Percentiles rank a stretch among this genome's conserved stretches.
Conservation (phyloP, 2,888 invertebrate species). For the Pandemis cinnamomeana region DNA sequence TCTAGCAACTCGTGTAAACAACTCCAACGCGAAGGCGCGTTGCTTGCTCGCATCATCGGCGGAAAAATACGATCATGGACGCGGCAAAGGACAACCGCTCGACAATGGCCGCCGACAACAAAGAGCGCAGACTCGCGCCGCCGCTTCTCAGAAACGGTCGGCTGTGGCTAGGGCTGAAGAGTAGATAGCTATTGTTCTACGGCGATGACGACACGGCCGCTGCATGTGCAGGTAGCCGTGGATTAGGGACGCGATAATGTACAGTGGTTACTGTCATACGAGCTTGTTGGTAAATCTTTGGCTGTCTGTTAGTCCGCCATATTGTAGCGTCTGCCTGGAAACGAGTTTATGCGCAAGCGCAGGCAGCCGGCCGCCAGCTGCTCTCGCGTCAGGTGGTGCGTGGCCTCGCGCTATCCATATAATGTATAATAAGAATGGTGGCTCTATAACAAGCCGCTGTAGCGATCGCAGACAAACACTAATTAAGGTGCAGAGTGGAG, state of each 20-base stretch:
- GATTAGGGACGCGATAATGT: slow-evolving; percentile 31
- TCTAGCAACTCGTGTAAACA: slow-evolving; percentile 62
- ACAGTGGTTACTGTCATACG: slow-evolving; percentile 16
- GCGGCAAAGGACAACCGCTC: slow-evolving; percentile 66
- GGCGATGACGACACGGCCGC: slow-evolving; percentile 43
- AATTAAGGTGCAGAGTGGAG: slow-evolving; percentile 60
- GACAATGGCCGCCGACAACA: slow-evolving; percentile 52
- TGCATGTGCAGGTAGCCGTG: slow-evolving; percentile 35
- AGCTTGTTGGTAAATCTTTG: slow-evolving; percentile 40
- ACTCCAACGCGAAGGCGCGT: slow-evolving; percentile 58
- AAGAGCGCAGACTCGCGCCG: slow-evolving; percentile 55
- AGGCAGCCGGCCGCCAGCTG: slow-evolving; percentile 79
- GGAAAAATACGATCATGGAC: slow-evolving; percentile 74
- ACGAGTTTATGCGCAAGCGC: slow-evolving; percentile 76
- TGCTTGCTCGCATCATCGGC: slow-evolving; percentile 58
- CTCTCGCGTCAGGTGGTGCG: slow-evolving; percentile 78
- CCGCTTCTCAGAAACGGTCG: slow-evolving; percentile 60
- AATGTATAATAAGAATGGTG: slow-evolving; percentile 44
- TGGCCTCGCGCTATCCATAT: slow-evolving; percentile 70
- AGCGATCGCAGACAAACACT: slow-evolving; percentile 51
- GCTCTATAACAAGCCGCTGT: slow-evolving; percentile 37
- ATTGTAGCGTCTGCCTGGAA: slow-evolving; percentile 75
- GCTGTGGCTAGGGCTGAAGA: slow-evolving; percentile 42
- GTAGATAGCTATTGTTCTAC: slow-evolving; percentile 52
- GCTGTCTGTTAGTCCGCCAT: slow-evolving; percentile 67